phyloP scores from a whole-genome alignment of 2,888 invertebrate genomes.

The Philaethria dido region DNA sequence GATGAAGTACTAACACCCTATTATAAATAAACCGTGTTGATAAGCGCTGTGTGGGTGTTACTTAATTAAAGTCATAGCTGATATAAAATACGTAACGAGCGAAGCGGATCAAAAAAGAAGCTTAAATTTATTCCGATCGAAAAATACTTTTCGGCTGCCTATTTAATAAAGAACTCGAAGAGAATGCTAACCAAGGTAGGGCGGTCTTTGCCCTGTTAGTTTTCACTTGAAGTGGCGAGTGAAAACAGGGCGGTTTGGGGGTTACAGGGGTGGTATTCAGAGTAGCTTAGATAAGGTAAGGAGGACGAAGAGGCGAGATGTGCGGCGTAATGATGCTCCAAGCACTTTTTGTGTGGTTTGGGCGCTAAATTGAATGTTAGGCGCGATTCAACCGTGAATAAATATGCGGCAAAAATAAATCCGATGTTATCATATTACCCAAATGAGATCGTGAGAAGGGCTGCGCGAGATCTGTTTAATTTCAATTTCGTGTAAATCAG shows the following conservation, averaged over 20 bases:
- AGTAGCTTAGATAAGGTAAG: constrained; percentile 83
- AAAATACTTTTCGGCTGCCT: constrained; percentile 75
- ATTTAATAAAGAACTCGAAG: constrained; percentile 83
- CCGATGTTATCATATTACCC: constrained; percentile 81
- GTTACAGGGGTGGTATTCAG: constrained; percentile 71
- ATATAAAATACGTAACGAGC: constrained; percentile 68
- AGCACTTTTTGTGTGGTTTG: constrained; percentile 82
- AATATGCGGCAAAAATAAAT: constrained; percentile 80
- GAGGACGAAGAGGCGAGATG: constrained; percentile 83
- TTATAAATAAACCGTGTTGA: constrained; percentile 69
- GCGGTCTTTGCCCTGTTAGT: constrained; percentile 79
- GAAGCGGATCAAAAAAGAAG: constrained; percentile 75
- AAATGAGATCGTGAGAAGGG: constrained; percentile 78
- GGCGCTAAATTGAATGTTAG: constrained; percentile 83
- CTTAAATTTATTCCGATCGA: constrained; percentile 80
- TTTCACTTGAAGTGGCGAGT: constrained; percentile 80
- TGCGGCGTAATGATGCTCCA: constrained; percentile 80
- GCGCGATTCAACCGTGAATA: constrained; percentile 81
- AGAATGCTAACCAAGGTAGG: constrained; percentile 84
- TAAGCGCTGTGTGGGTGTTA: constrained; percentile 49
- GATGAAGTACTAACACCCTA: constrained; percentile 69
- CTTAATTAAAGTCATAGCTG: constrained; percentile 72
- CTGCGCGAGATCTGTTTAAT: constrained; percentile 74
- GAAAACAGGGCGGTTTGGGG: constrained; percentile 58
- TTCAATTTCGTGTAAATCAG: constrained; percentile 74